A percentile compares a stretch with the other conserved stretches of the same genome.
Conservation (phyloP, 2,113 vertebrate species). For the Zosterops borbonicus region DNA sequence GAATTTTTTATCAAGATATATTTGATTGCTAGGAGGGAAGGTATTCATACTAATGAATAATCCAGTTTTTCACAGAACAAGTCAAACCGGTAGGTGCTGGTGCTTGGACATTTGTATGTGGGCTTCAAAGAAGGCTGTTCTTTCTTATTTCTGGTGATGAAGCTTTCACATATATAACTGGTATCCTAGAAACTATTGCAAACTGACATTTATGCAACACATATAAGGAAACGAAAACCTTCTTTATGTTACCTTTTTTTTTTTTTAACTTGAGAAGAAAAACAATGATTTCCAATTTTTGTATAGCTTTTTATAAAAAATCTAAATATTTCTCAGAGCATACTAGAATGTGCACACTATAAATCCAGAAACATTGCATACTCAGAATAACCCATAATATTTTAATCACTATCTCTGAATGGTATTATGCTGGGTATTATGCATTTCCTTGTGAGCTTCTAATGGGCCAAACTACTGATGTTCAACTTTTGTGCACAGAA, state of each 20-base stretch:
- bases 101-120: background rate
- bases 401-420: background rate
- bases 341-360: background rate
- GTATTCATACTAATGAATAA: background rate
- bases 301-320: background rate
- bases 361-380: background rate
- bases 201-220: background rate
- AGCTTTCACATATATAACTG: background rate
- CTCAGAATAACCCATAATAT: background rate
- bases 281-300: background rate
- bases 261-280: background rate
- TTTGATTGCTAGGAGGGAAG: background rate
- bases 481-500: background rate
- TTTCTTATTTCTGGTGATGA: background rate
- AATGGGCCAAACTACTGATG: background rate
- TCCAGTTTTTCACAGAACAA: background rate
- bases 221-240: background rate
- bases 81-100: background rate
- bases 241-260: background rate
- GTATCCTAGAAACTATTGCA: constrained; percentile 29
- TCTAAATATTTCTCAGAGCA: background rate
- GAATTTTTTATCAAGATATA: background rate
- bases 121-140: background rate
- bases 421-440: background rate
- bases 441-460: background rate